Evolutionary conservation across 2,888 invertebrate species (phyloP).

Genomic region (Protonemura montana): DNA sequence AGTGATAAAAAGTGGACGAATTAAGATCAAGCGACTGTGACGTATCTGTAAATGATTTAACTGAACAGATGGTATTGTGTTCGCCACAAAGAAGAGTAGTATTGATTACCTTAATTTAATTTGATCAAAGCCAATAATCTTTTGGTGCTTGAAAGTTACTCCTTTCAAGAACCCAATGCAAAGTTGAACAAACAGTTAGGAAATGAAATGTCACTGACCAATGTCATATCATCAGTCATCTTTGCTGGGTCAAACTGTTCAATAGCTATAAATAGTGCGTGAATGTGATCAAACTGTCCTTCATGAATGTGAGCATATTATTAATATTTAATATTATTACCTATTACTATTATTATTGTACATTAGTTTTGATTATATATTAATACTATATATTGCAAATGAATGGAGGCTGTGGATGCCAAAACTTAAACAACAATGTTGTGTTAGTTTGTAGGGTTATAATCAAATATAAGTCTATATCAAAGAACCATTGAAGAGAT

Average conservation of each 20-base stretch:
- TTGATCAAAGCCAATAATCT: background rate
- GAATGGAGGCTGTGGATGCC: conserved; percentile 38
- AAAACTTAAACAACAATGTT: conserved; percentile 50
- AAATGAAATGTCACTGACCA: conserved; percentile 41
- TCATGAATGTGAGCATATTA: background rate
- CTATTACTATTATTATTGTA: background rate
- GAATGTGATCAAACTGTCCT: conserved; percentile 9
- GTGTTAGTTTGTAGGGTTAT: conserved; percentile 50
- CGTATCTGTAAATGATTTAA: conserved; percentile 1
- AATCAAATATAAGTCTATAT: conserved; percentile 49
- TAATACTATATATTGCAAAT: background rate
- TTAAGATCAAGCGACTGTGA: conserved; percentile 22
- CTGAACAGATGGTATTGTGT: background rate
- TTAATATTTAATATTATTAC: conserved; percentile 12
- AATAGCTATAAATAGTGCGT: conserved; percentile 32
- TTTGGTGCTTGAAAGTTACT: background rate
- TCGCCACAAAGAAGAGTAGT: background rate
- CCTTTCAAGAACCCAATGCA: conserved; percentile 18
- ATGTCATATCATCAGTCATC: conserved; percentile 44
- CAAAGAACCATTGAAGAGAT: conserved; percentile 47
- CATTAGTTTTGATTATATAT: background rate
- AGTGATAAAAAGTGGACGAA: conserved; percentile 36
- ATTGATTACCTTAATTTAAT: background rate
- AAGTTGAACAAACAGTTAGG: conserved; percentile 29
- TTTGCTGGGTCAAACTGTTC: conserved; percentile 41